Evolutionary conservation across 1,140 invertebrate genomes (phyloP).

Genomic region (Hirudo medicinalis): DNA sequence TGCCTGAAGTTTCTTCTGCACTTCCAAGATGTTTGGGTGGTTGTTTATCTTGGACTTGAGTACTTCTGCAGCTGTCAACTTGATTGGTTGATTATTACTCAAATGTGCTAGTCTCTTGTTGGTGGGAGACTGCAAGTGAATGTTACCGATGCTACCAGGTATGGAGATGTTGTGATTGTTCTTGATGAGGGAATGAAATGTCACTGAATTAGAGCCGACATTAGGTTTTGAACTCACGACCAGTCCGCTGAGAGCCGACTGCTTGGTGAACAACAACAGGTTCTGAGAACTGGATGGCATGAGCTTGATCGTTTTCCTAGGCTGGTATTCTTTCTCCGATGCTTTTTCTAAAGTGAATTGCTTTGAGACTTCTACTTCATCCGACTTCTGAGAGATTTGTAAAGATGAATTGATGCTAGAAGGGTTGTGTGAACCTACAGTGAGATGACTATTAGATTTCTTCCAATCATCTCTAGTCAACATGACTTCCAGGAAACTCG

Average conservation of each 20-base stretch:
- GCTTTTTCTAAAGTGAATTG: no score
- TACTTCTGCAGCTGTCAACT: background rate
- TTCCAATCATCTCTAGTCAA: background rate
- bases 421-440: background rate
- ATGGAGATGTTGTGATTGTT: background rate
- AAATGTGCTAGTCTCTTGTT: background rate
- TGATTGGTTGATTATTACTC: background rate
- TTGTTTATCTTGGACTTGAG: slow-evolving; percentile 5
- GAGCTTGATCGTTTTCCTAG: background rate
- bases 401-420: background rate
- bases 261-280: background rate
- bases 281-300: slow-evolving; percentile 6
- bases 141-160: background rate
- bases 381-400: no score
- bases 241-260: slow-evolving; percentile 1
- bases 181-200: background rate
- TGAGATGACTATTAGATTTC: background rate
- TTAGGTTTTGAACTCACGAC: slow-evolving; percentile 1
- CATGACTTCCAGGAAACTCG: background rate
- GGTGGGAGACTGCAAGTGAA: background rate
- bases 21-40: background rate
- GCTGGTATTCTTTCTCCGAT: background rate
- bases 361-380: no score
- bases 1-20: background rate
- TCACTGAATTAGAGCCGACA: background rate